phyloP scores from a whole-genome alignment of 2,797 vertebrate species.

The Esox lucius region DNA sequence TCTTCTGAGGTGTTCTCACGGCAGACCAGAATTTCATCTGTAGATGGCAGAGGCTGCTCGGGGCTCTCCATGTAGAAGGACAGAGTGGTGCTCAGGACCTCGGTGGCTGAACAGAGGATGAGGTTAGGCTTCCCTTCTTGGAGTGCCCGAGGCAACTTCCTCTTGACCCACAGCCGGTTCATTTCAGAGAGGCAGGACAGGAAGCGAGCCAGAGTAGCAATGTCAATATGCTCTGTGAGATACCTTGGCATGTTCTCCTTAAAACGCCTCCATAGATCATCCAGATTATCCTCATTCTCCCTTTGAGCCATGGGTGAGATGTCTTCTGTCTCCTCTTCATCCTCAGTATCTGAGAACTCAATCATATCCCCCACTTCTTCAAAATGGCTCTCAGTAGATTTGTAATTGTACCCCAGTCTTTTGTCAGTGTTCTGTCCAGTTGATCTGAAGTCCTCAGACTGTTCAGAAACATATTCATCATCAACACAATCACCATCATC shows the following conservation, averaged over 20 bases:
- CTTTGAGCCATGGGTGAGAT: constrained; percentile 16
- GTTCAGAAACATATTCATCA: constrained; percentile 10
- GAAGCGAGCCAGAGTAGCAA: constrained; percentile 62
- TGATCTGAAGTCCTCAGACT: neutral
- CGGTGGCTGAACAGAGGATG: constrained; percentile 64
- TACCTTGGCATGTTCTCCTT: constrained; percentile 57
- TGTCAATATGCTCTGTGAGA: constrained; percentile 63
- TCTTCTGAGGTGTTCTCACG: constrained; percentile 72
- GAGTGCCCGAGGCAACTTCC: constrained; percentile 60
- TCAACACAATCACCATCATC: constrained; percentile 15
- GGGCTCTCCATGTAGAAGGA: constrained; percentile 64
- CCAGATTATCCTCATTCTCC: constrained; percentile 39
- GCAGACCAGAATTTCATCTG: constrained; percentile 78
- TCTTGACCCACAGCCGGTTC: constrained; percentile 47
- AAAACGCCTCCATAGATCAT: constrained; percentile 69
- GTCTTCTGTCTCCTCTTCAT: constrained; percentile 16
- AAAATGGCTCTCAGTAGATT: constrained; percentile 7
- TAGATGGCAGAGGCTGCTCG: constrained; percentile 65
- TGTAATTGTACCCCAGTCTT: constrained; percentile 14
- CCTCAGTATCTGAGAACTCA: constrained; percentile 18
- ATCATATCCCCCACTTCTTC: constrained; percentile 39
- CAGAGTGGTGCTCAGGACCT: constrained; percentile 67
- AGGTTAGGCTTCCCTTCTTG: constrained; percentile 75
- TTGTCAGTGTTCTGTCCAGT: neutral
- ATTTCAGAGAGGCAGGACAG: constrained; percentile 62